These are phyloP conservation scores for Caenorhabditis angaria DNA, from an alignment of 2,888 invertebrate species.

Conservation along the genomic window DNA sequence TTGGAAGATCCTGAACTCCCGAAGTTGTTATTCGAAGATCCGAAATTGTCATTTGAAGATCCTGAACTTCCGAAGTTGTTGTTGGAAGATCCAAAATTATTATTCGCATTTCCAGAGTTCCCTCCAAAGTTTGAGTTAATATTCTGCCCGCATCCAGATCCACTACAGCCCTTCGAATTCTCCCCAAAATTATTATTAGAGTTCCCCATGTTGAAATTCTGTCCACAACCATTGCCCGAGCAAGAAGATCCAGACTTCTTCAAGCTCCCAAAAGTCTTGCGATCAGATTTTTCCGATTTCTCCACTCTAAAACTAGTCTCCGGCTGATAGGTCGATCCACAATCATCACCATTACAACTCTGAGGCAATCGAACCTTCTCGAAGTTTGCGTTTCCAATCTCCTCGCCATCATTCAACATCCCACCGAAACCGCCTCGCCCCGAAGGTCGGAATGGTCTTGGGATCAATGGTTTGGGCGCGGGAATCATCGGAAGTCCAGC, in stretches of 20 bases:
- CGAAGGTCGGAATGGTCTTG: slow-evolving; percentile 50
- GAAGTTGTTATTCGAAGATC: too few relatives aligned
- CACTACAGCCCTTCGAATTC: too few relatives aligned
- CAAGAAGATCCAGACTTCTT: not conserved
- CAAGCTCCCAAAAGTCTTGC: not conserved
- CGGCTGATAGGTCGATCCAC: not conserved
- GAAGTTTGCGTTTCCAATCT: not conserved
- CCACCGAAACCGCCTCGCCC: slow-evolving; percentile 26
- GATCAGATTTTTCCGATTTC: too few relatives aligned
- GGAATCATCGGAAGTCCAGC: slow-evolving; percentile 56
- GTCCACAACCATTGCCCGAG: not conserved
- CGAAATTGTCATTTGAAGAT: too few relatives aligned
- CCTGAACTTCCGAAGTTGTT: not conserved
- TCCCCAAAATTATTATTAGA: too few relatives aligned
- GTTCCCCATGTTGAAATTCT: too few relatives aligned
- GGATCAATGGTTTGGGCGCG: slow-evolving; percentile 51
- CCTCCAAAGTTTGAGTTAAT: too few relatives aligned
- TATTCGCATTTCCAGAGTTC: too few relatives aligned
- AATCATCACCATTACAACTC: not conserved
- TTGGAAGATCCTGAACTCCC: too few relatives aligned
- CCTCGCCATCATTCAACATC: slow-evolving; percentile 47
- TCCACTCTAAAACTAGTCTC: not conserved
- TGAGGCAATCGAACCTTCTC: not conserved
- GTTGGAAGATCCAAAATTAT: not conserved
- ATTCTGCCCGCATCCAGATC: too few relatives aligned